Conservation (phyloP, 2,797 vertebrate species). For the Enteromius trimaculatus region DNA sequence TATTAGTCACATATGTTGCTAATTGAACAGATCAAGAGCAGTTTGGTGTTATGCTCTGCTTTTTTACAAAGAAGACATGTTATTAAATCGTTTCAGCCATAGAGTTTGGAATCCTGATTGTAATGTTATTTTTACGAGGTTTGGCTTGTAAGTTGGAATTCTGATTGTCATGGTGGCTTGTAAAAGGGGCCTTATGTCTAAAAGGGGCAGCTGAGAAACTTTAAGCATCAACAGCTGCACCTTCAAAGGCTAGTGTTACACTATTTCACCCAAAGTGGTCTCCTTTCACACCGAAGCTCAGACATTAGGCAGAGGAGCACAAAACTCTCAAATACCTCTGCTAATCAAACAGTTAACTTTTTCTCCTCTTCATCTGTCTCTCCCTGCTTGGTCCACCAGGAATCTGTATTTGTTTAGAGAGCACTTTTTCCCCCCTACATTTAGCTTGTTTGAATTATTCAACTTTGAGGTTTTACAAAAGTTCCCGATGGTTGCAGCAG, state of each 20-base stretch:
- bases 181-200: conserved; percentile 67
- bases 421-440: background rate
- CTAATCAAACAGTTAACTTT: background rate
- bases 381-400: background rate
- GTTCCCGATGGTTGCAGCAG: background rate
- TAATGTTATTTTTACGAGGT: conserved; percentile 74
- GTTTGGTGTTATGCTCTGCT: conserved; percentile 45
- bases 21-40: conserved; percentile 25
- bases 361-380: background rate
- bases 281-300: conserved; percentile 73
- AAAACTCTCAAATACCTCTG: background rate
- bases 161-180: conserved; percentile 72
- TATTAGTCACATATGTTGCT: conserved; percentile 38
- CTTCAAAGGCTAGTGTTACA: conserved; percentile 74
- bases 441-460: conserved; percentile 6
- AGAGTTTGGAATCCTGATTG: conserved; percentile 61
- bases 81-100: conserved; percentile 54
- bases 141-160: conserved; percentile 77
- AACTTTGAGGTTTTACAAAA: background rate
- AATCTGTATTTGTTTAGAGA: background rate
- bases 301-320: conserved; percentile 64
- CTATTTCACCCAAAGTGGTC: conserved; percentile 71
- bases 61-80: conserved; percentile 21
- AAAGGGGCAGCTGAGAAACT: conserved; percentile 69
- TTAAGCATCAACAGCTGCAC: conserved; percentile 77